Evolutionary conservation across 2,888 invertebrate species (phyloP).

Genomic region (Lottia gigantea): DNA sequence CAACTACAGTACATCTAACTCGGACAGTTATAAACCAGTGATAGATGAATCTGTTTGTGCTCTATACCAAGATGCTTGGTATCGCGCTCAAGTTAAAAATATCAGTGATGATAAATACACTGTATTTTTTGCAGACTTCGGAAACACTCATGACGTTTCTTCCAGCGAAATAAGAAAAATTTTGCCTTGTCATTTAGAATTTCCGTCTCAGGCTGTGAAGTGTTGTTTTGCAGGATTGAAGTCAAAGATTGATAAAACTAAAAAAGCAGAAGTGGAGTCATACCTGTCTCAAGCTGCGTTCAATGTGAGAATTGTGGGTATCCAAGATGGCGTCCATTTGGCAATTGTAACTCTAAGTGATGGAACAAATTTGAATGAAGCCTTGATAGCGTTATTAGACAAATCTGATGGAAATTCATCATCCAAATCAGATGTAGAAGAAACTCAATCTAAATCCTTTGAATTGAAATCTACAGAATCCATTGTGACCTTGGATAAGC

Average conservation of each 20-base stretch:
- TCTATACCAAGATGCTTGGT: constrained; percentile 42
- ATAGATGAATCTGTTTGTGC: constrained; percentile 42
- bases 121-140: constrained; percentile 58
- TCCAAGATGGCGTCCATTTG: not conserved
- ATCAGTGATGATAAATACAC: constrained; percentile 28
- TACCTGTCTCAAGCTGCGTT: not conserved
- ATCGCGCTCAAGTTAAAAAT: constrained; percentile 41
- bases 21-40: not conserved
- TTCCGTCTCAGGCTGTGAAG: constrained; percentile 47
- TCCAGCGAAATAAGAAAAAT: constrained; percentile 37
- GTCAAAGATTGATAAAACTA: constrained; percentile 18
- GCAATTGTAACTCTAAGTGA: not conserved
- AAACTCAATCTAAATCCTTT: too few species aligned
- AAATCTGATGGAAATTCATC: too few species aligned
- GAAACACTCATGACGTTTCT: constrained; percentile 46
- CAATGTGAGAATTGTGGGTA: not conserved
- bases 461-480: not conserved
- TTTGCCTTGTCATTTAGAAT: constrained; percentile 19
- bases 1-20: not conserved
- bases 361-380: not conserved
- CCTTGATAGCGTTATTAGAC: not conserved
- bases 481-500: not conserved
- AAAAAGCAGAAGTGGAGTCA: not conserved
- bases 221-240: constrained; percentile 40
- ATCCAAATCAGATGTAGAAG: too few species aligned